These are phyloP conservation scores for Melikaiella ostensackeni DNA, from an alignment of 2,888 invertebrate genomes.

Conservation along the genomic window DNA sequence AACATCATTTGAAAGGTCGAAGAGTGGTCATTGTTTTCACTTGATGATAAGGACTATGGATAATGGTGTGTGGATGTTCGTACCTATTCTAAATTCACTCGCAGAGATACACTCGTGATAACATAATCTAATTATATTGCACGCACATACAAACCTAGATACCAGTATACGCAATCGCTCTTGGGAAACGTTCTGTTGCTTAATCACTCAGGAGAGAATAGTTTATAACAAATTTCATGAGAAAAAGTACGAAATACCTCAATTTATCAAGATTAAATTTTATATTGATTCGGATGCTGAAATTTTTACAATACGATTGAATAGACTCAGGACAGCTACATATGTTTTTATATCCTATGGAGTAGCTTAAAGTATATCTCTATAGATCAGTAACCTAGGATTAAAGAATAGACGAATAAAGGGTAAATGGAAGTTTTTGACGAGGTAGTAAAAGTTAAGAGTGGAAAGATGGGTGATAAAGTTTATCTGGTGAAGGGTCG, in stretches of 20 bases:
- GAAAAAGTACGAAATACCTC: background rate
- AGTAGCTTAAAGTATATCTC: too few species aligned
- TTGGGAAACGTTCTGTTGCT: too few species aligned
- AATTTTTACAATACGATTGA: too few species aligned
- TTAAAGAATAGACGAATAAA: too few species aligned
- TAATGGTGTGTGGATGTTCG: constrained; percentile 72
- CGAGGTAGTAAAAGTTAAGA: background rate
- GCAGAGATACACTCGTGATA: background rate
- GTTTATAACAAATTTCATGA: background rate
- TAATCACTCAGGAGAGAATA: background rate
- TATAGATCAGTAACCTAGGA: too few species aligned
- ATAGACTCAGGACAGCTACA: too few species aligned
- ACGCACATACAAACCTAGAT: background rate
- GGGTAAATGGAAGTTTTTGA: background rate
- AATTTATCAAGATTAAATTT: too few species aligned
- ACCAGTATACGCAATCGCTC: background rate
- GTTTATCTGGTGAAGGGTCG: background rate
- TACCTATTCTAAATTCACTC: constrained; percentile 18
- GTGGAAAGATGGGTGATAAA: background rate
- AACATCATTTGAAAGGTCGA: constrained; percentile 58
- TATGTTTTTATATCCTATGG: too few species aligned
- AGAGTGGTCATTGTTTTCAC: constrained; percentile 68
- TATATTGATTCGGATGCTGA: too few species aligned
- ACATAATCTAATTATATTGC: background rate
- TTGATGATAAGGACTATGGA: constrained; percentile 68